Evolutionary conservation across 2,888 invertebrate species (phyloP).

Genomic region (Lochmaea capreae): DNA sequence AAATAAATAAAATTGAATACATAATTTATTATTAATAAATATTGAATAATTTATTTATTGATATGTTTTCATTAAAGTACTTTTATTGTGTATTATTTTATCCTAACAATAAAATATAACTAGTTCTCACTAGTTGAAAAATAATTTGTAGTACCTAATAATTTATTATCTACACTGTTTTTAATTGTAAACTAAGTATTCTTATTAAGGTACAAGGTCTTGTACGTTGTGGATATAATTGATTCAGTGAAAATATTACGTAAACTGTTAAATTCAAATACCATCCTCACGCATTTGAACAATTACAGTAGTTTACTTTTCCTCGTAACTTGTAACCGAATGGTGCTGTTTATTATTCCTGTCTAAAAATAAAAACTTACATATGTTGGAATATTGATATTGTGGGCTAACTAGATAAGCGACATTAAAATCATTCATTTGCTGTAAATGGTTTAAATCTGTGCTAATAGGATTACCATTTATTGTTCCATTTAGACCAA

Average conservation of each 20-base stretch:
- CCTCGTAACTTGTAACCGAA: slow-evolving; percentile 17
- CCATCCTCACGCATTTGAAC: slow-evolving; percentile 8
- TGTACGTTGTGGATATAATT: not conserved
- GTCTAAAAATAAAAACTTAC: slow-evolving; percentile 21
- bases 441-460: slow-evolving; percentile 1
- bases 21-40: too few species aligned
- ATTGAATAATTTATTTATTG: too few species aligned
- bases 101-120: too few species aligned
- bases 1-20: too few species aligned
- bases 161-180: not conserved
- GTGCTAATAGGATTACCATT: not conserved
- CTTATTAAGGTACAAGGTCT: slow-evolving; percentile 15
- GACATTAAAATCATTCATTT: slow-evolving; percentile 2
- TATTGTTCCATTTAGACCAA: not conserved
- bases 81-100: too few species aligned
- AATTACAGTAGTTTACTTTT: slow-evolving; percentile 14
- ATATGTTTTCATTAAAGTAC: too few species aligned
- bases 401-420: not conserved
- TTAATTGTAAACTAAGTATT: not conserved
- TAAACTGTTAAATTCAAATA: slow-evolving; percentile 6
- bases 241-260: slow-evolving; percentile 12
- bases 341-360: slow-evolving; percentile 23
- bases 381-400: slow-evolving; percentile 22
- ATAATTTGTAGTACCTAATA: not conserved
- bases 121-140: too few species aligned